These are phyloP conservation scores for Oreohelix idahoensis DNA, from an alignment of 1,140 invertebrate species.

Conservation along the genomic window DNA sequence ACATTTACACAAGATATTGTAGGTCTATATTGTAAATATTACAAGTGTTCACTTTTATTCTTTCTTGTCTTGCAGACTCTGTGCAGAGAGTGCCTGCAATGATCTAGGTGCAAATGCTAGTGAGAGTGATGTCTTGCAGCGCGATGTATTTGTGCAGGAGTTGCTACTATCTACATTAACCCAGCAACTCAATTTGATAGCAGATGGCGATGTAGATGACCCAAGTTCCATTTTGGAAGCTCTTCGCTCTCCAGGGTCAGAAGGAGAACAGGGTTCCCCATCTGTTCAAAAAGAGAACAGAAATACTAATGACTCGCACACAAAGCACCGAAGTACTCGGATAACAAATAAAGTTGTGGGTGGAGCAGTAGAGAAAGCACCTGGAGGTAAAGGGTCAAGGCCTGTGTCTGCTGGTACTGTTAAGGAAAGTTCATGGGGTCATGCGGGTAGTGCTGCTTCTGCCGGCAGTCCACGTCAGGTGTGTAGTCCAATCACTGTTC, in stretches of 20 bases:
- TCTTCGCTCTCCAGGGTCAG: conserved; percentile 44
- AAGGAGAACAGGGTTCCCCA: conserved; percentile 37
- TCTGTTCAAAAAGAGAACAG: conserved; percentile 37
- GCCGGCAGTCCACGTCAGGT: conserved; percentile 50
- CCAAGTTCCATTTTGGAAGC: conserved; percentile 45
- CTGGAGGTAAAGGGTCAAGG: conserved; percentile 33
- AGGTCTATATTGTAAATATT: too few species aligned
- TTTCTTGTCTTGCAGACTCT: conserved; percentile 74
- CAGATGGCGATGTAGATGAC: conserved; percentile 52
- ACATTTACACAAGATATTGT: too few species aligned
- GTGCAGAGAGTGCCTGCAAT: conserved; percentile 68
- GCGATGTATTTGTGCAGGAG: conserved; percentile 82
- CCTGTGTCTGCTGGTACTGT: conserved; percentile 45
- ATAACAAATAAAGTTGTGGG: conserved; percentile 31
- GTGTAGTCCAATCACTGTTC: conserved; percentile 40
- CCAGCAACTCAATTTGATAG: conserved; percentile 61
- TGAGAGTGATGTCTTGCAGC: conserved; percentile 79
- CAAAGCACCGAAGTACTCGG: conserved; percentile 34
- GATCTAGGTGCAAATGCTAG: conserved; percentile 76
- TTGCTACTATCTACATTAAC: conserved; percentile 79
- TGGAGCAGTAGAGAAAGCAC: conserved; percentile 43
- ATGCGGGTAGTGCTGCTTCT: conserved; percentile 47
- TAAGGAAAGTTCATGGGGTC: conserved; percentile 44
- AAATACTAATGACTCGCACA: conserved; percentile 36
- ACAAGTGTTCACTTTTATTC: too few species aligned